Evolutionary conservation across 2,113 vertebrate species (phyloP).

Genomic region (Alaudala cheleensis): DNA sequence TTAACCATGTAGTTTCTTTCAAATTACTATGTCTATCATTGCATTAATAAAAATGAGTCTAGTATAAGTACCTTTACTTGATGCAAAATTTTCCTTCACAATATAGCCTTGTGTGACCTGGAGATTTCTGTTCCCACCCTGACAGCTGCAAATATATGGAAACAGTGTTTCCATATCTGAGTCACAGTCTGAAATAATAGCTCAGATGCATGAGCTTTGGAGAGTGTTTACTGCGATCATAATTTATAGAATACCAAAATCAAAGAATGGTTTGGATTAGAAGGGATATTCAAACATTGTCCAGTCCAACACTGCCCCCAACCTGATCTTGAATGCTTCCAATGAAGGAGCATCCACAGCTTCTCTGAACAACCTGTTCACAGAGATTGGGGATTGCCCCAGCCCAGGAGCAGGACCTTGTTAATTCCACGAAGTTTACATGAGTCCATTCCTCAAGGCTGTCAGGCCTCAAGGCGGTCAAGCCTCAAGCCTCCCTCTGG

Average conservation of each 20-base stretch:
- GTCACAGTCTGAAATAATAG: background rate
- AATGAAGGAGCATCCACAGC: background rate
- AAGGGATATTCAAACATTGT: background rate
- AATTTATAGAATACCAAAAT: background rate
- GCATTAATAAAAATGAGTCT: background rate
- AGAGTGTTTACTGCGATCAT: background rate
- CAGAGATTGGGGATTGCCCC: background rate
- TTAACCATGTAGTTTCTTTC: background rate
- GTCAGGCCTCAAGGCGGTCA: background rate
- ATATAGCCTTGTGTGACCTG: background rate
- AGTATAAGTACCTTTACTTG: background rate
- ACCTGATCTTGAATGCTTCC: background rate
- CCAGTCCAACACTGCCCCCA: background rate
- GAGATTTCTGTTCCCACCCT: background rate
- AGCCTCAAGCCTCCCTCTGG: background rate
- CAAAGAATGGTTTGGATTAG: background rate
- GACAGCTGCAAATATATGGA: background rate
- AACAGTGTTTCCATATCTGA: background rate
- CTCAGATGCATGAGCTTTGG: background rate
- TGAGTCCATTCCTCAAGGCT: background rate
- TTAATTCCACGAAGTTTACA: background rate
- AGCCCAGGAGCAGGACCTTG: accelerated
- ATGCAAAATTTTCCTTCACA: background rate
- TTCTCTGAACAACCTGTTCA: background rate
- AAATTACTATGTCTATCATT: background rate